A percentile compares a stretch with the other conserved stretches of the same genome.
Evolutionary conservation across 2,797 vertebrate genomes (phyloP).

Genomic region (Propithecus deckenii): DNA sequence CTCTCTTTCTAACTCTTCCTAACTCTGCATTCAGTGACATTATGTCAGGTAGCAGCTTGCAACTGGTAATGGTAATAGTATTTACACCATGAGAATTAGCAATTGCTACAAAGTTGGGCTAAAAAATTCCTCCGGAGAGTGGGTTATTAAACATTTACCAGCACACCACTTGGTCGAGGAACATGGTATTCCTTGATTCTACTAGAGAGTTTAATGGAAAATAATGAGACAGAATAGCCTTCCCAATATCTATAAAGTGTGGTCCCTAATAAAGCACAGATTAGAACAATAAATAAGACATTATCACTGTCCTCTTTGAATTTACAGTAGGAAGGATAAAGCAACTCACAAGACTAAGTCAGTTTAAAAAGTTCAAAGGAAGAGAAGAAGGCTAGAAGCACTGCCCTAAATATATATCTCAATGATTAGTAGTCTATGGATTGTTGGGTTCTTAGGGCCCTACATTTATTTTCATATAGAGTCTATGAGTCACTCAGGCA

Average conservation of each 20-base stretch:
- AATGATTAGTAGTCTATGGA: neutral
- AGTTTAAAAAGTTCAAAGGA: neutral
- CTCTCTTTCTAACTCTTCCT: neutral
- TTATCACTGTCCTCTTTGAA: neutral
- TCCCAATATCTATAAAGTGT: neutral
- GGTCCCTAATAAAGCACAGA: neutral
- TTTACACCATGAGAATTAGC: neutral
- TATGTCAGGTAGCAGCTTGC: neutral
- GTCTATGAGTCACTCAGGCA: neutral
- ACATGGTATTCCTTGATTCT: neutral
- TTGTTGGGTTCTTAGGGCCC: neutral
- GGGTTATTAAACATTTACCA: neutral
- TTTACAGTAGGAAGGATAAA: neutral
- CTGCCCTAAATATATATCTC: neutral
- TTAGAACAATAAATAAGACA: slow-evolving; percentile 22
- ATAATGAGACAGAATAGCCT: neutral
- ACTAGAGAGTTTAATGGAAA: neutral
- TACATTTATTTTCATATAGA: neutral
- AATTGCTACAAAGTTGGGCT: neutral
- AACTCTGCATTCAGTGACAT: neutral
- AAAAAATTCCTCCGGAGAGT: neutral
- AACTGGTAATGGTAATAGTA: neutral
- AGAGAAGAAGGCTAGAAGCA: neutral
- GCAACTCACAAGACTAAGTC: neutral
- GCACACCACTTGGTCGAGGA: neutral